Evolutionary conservation across 2,113 vertebrate genomes (phyloP).

Genomic region (Calypte anna): DNA sequence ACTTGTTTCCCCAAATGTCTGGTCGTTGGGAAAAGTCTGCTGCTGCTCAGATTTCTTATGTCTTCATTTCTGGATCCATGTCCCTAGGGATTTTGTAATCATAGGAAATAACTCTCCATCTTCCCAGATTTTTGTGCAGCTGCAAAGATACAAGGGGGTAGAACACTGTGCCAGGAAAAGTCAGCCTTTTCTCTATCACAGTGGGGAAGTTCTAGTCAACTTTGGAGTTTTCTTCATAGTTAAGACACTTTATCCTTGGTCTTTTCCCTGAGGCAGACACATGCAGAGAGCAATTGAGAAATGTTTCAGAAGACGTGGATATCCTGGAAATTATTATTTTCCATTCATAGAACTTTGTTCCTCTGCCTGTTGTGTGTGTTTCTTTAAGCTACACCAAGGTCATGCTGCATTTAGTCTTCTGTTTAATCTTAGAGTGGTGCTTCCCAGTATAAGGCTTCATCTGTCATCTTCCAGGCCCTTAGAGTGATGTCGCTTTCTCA

Average conservation of each 20-base stretch:
- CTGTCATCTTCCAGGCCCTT: background rate
- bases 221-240: background rate
- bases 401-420: background rate
- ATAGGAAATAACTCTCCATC: background rate
- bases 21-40: background rate
- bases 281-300: background rate
- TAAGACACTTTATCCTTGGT: background rate
- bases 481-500: background rate
- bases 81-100: background rate
- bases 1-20: background rate
- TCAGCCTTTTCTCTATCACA: background rate
- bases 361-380: background rate
- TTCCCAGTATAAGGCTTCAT: background rate
- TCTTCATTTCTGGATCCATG: background rate
- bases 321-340: background rate
- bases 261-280: background rate
- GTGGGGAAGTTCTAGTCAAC: background rate
- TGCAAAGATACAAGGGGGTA: accelerated
- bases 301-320: background rate
- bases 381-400: background rate
- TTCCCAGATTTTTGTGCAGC: background rate
- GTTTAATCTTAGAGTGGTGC: background rate
- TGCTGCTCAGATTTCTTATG: background rate
- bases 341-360: background rate
- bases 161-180: background rate